Evolutionary conservation across 2,797 vertebrate species (phyloP), one percentile per base, ranked within the genome.

Genomic region (Scolopax rusticola): DNA sequence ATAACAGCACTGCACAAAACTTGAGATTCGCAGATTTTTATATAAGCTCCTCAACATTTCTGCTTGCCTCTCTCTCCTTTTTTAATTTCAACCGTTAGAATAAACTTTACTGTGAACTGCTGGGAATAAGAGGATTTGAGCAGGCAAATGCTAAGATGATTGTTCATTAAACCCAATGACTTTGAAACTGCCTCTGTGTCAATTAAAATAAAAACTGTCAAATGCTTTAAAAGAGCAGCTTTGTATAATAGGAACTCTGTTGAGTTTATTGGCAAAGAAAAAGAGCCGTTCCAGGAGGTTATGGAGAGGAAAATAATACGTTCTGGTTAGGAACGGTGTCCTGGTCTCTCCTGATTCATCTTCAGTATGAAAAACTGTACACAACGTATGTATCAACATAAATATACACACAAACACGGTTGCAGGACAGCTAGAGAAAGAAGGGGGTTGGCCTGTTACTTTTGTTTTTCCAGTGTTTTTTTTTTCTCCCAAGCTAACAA

Each of bases 221-320:
- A 83, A 94, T 94, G 92, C 78, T 96, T 95, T 94, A 80, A 89
- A 86, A 96, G 90, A 94, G 94, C 92, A 93, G 90, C 94, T 96
- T 96, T 93, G 97, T 97, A 96, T 96, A 97, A 97, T 95, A 95
- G 89, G 82, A 92, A 93, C 92, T 93, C 65, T 50, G 91, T 94
- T 64, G 81, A 94, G 81, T 96, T 96, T 96, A 95, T 95, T 65
- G 48, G 84, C 82, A 93, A 81, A 87, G 79, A 84, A 79, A 82
- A 77, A 83, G 91, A 97, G 48, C 63, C 4, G 0, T 87, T 92
- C 71, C 4, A 0, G 43, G 96, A 89, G 57, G 83, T 82, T 79
- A 63, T 80, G 13, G 18, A 27, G 56, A 84, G n/a, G 70, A 89
- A 92, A 94, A 90, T n/a, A 47, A 60, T 60, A 45, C 6, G 0